A percentile compares a stretch with the other conserved stretches of the same genome.
Evolutionary conservation across 2,113 vertebrate genomes (phyloP).

Genomic region (Recurvirostra avosetta): DNA sequence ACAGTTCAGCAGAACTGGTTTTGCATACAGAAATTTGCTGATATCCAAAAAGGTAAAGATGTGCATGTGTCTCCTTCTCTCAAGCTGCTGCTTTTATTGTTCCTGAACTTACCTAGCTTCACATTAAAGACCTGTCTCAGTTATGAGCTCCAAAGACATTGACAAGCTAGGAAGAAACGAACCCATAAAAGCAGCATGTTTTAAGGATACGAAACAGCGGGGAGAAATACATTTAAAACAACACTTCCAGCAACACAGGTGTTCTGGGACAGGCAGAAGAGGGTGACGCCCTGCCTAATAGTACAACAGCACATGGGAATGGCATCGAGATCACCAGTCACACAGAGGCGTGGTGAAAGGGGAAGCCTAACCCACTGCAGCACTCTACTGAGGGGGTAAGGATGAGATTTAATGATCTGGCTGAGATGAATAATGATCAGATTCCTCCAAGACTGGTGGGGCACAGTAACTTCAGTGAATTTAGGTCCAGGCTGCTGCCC

Average conservation of each 20-base stretch:
- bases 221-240: background rate
- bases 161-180: background rate
- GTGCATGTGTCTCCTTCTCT: background rate
- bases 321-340: background rate
- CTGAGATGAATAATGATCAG: background rate
- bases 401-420: background rate
- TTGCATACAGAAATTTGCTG: background rate
- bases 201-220: background rate
- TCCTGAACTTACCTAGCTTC: accelerated
- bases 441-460: background rate
- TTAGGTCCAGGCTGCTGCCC: background rate
- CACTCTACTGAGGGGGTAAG: background rate
- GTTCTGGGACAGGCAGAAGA: background rate
- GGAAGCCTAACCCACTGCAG: background rate
- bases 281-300: background rate
- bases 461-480: background rate
- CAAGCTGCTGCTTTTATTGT: background rate
- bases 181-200: background rate
- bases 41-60: background rate
- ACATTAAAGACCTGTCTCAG: background rate
- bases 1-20: background rate
- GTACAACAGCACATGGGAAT: accelerated
- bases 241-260: background rate
- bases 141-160: background rate
- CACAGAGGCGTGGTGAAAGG: too few species aligned